phyloP scores from a whole-genome alignment of 2,113 vertebrate genomes.

The Cochlearius cochlearius region DNA sequence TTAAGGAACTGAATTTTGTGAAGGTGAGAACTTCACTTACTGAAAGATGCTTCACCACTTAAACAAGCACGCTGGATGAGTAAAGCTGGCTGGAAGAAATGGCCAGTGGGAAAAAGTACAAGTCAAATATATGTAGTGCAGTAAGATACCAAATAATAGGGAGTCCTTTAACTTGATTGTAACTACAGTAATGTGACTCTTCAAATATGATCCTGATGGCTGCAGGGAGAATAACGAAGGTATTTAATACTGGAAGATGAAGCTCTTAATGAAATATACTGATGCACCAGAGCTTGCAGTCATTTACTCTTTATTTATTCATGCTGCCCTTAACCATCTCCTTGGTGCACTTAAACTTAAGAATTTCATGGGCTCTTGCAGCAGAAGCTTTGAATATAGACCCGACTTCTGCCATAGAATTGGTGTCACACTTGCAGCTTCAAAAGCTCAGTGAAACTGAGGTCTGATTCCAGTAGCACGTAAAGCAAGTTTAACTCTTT shows the following conservation, averaged over 20 bases:
- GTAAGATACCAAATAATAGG: background rate
- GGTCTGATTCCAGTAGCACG: background rate
- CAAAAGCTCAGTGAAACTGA: background rate
- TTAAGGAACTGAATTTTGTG: background rate
- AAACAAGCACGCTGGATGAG: background rate
- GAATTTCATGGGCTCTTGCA: background rate
- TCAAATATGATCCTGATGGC: background rate
- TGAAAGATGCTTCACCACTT: background rate
- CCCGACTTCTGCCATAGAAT: accelerated
- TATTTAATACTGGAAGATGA: background rate
- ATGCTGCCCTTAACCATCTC: background rate
- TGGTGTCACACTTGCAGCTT: background rate
- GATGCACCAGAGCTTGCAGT: background rate
- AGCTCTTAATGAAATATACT: background rate
- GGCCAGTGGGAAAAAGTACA: background rate
- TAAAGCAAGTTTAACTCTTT: background rate
- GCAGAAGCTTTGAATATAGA: background rate
- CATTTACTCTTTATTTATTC: background rate
- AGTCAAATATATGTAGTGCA: no score
- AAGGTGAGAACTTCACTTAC: background rate
- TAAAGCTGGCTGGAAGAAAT: background rate
- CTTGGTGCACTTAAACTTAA: background rate
- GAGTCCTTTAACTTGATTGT: background rate
- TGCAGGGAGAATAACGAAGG: background rate
- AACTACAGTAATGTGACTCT: background rate